Conservation (phyloP, 1,140 invertebrate species). For the Ceratoteleas bidentatus region DNA sequence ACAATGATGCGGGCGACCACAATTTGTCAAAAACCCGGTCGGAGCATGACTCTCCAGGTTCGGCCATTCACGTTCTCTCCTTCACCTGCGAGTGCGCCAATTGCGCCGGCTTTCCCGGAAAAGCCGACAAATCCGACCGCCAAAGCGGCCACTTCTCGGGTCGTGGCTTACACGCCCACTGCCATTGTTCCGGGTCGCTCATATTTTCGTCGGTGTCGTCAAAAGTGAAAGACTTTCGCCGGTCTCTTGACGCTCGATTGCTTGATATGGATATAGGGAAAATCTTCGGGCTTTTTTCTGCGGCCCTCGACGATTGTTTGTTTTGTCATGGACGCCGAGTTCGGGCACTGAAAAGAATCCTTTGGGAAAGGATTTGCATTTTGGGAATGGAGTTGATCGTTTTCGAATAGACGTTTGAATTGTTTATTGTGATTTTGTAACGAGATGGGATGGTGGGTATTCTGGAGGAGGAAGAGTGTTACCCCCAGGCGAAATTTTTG, state of each 20-base stretch:
- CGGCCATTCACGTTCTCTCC: constrained; percentile 3
- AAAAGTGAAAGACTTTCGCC: constrained; percentile 29
- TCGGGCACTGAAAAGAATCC: too few species aligned
- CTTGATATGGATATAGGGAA: constrained; percentile 27
- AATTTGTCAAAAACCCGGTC: constrained; percentile 36
- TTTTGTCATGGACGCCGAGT: too few species aligned
- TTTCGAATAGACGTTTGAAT: too few species aligned
- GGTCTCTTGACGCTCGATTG: constrained; percentile 10
- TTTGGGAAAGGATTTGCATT: too few species aligned
- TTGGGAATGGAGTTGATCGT: too few species aligned
- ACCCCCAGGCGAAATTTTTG: too few species aligned
- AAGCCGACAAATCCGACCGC: constrained; percentile 43
- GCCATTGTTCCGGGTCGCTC: constrained; percentile 3
- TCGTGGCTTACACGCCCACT: constrained; percentile 29
- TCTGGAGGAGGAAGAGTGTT: too few species aligned
- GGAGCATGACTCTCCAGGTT: constrained; percentile 26
- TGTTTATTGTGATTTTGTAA: too few species aligned
- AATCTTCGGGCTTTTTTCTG: neutral
- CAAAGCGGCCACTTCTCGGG: constrained; percentile 12
- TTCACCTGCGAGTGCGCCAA: constrained; percentile 19
- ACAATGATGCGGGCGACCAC: constrained; percentile 6
- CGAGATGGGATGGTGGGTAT: too few species aligned
- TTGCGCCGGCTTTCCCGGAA: constrained; percentile 9
- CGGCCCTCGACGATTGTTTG: too few species aligned
- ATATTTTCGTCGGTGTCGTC: constrained; percentile 18